Conservation (phyloP, 2,888 invertebrate species). For the Drosophila anceps region DNA sequence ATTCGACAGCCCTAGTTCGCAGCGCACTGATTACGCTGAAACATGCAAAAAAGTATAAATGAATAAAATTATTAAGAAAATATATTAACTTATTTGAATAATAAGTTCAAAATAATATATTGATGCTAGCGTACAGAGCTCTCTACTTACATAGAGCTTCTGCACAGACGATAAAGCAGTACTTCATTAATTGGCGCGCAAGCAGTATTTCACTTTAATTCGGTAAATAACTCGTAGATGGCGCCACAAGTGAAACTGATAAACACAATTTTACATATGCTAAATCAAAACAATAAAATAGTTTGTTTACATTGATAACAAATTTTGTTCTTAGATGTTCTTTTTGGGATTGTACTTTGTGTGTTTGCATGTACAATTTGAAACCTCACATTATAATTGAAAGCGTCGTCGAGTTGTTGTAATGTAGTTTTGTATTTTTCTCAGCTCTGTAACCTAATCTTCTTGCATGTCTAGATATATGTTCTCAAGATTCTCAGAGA, state of each 20-base stretch:
- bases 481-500: not conserved
- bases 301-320: too few relatives aligned
- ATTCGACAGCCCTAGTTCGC: too few relatives aligned
- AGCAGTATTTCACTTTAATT: not conserved
- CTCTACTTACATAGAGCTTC: not conserved
- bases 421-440: not conserved
- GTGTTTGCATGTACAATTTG: slow-evolving; percentile 1
- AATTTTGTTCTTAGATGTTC: not conserved
- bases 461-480: slow-evolving; percentile 26
- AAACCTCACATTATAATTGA: not conserved
- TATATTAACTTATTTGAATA: not conserved
- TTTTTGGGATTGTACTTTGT: not conserved
- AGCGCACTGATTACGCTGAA: too few relatives aligned
- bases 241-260: not conserved
- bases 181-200: not conserved
- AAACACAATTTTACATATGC: not conserved
- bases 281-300: not conserved
- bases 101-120: not conserved
- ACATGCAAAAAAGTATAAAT: not conserved
- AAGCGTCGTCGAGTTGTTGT: too few relatives aligned
- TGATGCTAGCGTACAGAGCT: not conserved
- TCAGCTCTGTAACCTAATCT: slow-evolving; percentile 10
- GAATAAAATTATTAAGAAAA: not conserved
- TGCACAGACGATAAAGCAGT: not conserved
- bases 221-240: not conserved